Percentiles rank a stretch among this genome's conserved stretches.
Conservation (phyloP, 2,888 invertebrate genomes). For the Ornithoptera priamus region DNA sequence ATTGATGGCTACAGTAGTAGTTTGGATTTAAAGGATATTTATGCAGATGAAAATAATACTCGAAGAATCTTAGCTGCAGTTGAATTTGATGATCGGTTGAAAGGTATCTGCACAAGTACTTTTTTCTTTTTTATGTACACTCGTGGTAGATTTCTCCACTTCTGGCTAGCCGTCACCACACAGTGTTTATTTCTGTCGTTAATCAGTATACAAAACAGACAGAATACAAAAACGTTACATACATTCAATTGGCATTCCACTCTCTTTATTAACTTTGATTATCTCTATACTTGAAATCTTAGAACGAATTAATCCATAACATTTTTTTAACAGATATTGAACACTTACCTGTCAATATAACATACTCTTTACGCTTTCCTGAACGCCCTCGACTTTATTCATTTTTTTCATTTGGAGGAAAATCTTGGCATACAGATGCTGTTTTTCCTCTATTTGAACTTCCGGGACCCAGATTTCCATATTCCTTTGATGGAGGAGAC, state of each 20-base stretch:
- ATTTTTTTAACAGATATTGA: slow-evolving; percentile 43
- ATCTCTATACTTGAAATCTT: too few species aligned
- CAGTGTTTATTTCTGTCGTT: too few species aligned
- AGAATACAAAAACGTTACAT: too few species aligned
- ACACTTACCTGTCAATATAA: slow-evolving; percentile 67
- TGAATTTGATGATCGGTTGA: slow-evolving; percentile 77
- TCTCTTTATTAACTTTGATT: too few species aligned
- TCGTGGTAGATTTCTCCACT: too few species aligned
- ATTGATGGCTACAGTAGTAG: slow-evolving; percentile 53
- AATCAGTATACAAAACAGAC: too few species aligned
- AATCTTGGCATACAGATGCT: slow-evolving; percentile 84
- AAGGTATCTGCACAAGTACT: slow-evolving; percentile 40
- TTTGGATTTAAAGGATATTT: slow-evolving; percentile 51
- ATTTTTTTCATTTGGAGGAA: slow-evolving; percentile 47
- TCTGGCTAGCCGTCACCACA: too few species aligned
- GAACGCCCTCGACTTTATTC: slow-evolving; percentile 78
- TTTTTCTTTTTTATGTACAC: too few species aligned
- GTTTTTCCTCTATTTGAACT: slow-evolving; percentile 83
- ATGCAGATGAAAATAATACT: slow-evolving; percentile 53
- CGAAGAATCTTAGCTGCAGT: slow-evolving; percentile 74
- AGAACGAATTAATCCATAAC: too few species aligned
- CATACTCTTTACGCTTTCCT: slow-evolving; percentile 82
- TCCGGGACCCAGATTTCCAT: slow-evolving; percentile 85
- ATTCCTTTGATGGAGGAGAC: slow-evolving; percentile 60
- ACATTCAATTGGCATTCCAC: too few species aligned